A percentile compares a stretch with the other conserved stretches of the same genome.
phyloP scores from a whole-genome alignment of 1,140 invertebrate species.

The Leptinotarsa defecta region DNA sequence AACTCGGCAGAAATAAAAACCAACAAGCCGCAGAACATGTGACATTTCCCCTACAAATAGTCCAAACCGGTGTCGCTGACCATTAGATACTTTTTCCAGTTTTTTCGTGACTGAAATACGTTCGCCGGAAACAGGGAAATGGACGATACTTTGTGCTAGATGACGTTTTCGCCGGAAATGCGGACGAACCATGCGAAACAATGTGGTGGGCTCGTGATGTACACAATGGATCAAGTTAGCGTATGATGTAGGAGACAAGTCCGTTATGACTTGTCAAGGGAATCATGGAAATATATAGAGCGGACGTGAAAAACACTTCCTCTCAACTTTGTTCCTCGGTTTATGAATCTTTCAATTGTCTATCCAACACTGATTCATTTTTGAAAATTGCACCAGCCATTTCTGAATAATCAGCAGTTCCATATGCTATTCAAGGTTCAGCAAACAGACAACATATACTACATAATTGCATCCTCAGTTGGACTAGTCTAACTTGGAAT shows the following conservation, averaged over 20 bases:
- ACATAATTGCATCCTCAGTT: too few species aligned
- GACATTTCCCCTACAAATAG: constrained; percentile 26
- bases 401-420: too few species aligned
- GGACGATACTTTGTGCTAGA: constrained; percentile 25
- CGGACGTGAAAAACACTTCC: too few species aligned
- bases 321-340: too few species aligned
- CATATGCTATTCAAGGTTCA: too few species aligned
- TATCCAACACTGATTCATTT: too few species aligned
- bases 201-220: neutral
- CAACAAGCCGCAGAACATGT: constrained; percentile 17
- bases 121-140: constrained; percentile 17
- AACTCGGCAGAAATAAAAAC: neutral
- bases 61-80: constrained; percentile 12
- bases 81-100: constrained; percentile 20
- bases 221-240: constrained; percentile 21
- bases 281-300: neutral
- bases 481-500: too few species aligned
- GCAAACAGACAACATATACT: too few species aligned
- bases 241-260: constrained; percentile 12
- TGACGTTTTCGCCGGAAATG: constrained; percentile 24
- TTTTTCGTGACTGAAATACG: constrained; percentile 23
- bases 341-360: too few species aligned
- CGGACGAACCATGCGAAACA: constrained; percentile 9
- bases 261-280: neutral
- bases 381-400: too few species aligned